phyloP scores from a whole-genome alignment of 2,888 invertebrate species.

The Eilema depressum region DNA sequence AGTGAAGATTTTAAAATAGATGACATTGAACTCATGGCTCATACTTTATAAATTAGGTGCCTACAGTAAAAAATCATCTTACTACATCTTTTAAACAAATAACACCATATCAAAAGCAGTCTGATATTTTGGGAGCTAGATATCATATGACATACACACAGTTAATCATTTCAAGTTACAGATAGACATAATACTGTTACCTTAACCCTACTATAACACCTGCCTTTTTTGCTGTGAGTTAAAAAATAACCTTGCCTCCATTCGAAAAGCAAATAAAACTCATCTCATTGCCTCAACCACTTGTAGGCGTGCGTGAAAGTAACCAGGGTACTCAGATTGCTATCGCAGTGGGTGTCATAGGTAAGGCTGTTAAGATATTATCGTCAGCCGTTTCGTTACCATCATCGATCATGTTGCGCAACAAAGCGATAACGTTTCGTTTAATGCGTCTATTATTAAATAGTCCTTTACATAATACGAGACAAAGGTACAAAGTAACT shows the following conservation, averaged over 20 bases:
- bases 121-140: too few relatives aligned
- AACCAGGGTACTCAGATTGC: conserved; percentile 56
- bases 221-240: background rate
- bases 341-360: conserved; percentile 72
- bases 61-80: too few relatives aligned
- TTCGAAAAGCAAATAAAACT: conserved; percentile 36
- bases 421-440: conserved; percentile 52
- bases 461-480: conserved; percentile 41
- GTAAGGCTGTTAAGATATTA: conserved; percentile 53
- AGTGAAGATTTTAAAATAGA: too few relatives aligned
- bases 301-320: conserved; percentile 70
- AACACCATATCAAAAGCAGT: background rate
- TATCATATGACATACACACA: too few relatives aligned
- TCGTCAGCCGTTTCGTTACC: conserved; percentile 37
- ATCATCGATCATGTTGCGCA: conserved; percentile 59
- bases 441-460: conserved; percentile 54
- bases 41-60: too few relatives aligned
- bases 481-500: conserved; percentile 22
- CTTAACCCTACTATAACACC: background rate
- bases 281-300: conserved; percentile 34
- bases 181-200: background rate
- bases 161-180: background rate
- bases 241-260: background rate
- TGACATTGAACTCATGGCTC: too few relatives aligned
- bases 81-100: background rate